Base-by-base conservation (phyloP, 2,797 vertebrate genomes). In the Enteromius fasciolatus region DNA sequence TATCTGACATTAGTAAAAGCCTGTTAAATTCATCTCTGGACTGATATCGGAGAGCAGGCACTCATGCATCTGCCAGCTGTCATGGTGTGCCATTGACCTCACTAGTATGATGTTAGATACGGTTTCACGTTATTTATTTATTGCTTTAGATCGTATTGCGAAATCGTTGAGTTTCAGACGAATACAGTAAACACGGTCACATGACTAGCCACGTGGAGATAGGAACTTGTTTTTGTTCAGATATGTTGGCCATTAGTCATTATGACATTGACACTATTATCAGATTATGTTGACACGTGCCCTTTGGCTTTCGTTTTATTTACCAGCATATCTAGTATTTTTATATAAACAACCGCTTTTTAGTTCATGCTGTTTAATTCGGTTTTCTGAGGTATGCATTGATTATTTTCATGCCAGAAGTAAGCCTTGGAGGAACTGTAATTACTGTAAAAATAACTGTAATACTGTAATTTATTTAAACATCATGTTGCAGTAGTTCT, bases 171-270 rank as follows among this genome's bases (percentile, higher is more conserved):
- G 50, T 81, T 82, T 25, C 15, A 36, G 15, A 33, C 64, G 81
- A 36, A 74, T 75, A 3, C 86, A 86, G 91, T 94, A 92, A 95
- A 94, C 91, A 93, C 5, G 20, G 61, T 3, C 94, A 95, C 91
- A 91, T 94, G 93, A 93, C 78, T 88, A 66, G 79, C 88, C 91
- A 87, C 90, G 89, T 92, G 89, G 87, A 57, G 81, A 20, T 44
- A 12, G 50, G 5, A 28, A 4, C 14, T 23, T 74, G 41, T 59
- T 48, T 50, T n/a, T 6, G 44, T 78, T 28, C 33, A 77, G 74
- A 36, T 52, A 41, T 68, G 23, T 33, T 46, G 63, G 25, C 18
- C 63, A 20, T 76, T 3, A 36, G 12, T 18, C 20, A 46, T 10
- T 68, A 69, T 57, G 57, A 28, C 68, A 52, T 67, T 52, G 3